Percentiles rank a stretch among this genome's conserved stretches.
Evolutionary conservation across 2,797 vertebrate genomes (phyloP).

Genomic region (Anisognathus igniventris): DNA sequence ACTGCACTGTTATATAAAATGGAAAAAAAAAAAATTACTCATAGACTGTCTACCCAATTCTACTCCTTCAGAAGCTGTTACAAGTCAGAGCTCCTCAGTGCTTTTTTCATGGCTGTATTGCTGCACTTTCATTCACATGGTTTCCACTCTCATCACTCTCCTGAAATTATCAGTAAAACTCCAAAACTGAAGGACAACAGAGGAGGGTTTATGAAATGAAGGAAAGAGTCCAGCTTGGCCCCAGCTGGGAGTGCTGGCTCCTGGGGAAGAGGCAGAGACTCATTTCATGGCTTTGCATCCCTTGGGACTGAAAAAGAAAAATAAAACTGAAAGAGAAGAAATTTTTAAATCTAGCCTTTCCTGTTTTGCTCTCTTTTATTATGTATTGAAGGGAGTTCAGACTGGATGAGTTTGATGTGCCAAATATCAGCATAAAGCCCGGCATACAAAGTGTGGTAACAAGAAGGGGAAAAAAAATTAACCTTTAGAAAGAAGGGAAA

Average conservation of each 20-base stretch:
- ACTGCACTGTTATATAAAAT: background rate
- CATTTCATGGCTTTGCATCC: background rate
- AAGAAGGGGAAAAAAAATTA: background rate
- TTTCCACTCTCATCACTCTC: background rate
- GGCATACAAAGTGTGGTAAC: background rate
- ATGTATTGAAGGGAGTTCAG: background rate
- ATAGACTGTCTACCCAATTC: background rate
- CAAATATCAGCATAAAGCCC: background rate
- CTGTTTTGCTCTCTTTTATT: background rate
- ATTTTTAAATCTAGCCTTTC: background rate
- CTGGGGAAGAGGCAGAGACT: background rate
- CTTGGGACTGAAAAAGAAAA: background rate
- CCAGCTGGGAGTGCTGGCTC: background rate
- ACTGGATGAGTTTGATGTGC: background rate
- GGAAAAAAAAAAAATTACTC: rapidly evolving
- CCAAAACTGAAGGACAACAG: background rate
- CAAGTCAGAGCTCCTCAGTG: background rate
- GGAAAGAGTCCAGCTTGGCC: background rate
- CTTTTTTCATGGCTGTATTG: background rate
- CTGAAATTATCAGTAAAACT: background rate
- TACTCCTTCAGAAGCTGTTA: background rate
- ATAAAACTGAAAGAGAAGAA: background rate
- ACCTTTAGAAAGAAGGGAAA: background rate
- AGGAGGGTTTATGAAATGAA: rapidly evolving
- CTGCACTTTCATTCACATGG: background rate